These are phyloP conservation scores for Phasia obesa DNA, from an alignment of 2,888 invertebrate species.

Conservation along the genomic window DNA sequence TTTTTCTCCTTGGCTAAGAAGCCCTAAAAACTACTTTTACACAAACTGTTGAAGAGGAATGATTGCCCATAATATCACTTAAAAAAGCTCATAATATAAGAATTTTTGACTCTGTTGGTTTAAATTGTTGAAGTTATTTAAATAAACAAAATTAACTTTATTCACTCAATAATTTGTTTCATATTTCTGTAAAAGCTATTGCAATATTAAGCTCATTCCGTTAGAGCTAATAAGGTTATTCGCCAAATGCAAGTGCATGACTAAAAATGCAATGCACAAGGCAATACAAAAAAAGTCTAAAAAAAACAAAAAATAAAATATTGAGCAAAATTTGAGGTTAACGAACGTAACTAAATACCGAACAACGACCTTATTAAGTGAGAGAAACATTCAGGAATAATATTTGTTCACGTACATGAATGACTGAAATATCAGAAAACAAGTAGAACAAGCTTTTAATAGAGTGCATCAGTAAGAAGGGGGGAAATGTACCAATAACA, in stretches of 20 bases:
- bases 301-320: constrained; percentile 17
- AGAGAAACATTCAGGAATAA: constrained; percentile 18
- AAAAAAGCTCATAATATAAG: too few species aligned
- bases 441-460: constrained; percentile 49
- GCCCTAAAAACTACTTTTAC: too few species aligned
- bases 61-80: too few species aligned
- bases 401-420: constrained; percentile 20
- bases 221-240: neutral
- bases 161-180: too few species aligned
- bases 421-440: constrained; percentile 36
- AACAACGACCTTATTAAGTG: constrained; percentile 58
- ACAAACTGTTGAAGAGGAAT: too few species aligned
- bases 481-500: constrained; percentile 30
- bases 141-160: too few species aligned
- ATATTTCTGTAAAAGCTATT: too few species aligned
- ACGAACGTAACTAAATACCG: constrained; percentile 58
- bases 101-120: too few species aligned
- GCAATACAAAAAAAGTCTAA: constrained; percentile 28
- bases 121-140: too few species aligned
- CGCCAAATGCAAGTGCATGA: constrained; percentile 45
- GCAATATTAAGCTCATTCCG: neutral
- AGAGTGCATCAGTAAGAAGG: constrained; percentile 48
- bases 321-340: constrained; percentile 37
- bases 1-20: too few species aligned
- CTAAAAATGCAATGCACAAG: constrained; percentile 47